These are phyloP conservation scores for Rhorus exstirpatorius DNA, from an alignment of 2,888 invertebrate genomes.

Conservation along the genomic window DNA sequence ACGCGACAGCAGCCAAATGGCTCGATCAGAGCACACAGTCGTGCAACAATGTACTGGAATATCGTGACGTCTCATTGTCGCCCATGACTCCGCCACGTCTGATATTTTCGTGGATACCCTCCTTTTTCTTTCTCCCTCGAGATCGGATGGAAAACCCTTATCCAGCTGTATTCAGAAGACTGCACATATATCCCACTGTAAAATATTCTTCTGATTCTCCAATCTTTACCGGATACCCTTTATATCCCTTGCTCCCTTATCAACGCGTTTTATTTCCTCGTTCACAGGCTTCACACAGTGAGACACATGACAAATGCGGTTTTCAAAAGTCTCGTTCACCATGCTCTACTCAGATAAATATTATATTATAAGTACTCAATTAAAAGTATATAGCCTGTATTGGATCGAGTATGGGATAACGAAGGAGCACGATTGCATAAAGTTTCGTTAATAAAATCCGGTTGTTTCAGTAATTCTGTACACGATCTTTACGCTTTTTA, in stretches of 20 bases:
- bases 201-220: conserved; percentile 7
- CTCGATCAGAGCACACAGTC: neutral
- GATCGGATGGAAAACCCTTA: conserved; percentile 46
- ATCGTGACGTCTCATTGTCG: conserved; percentile 40
- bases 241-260: conserved; percentile 4
- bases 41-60: conserved; percentile 6
- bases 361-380: no score
- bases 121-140: conserved; percentile 12
- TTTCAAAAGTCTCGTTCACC: neutral
- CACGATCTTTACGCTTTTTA: neutral
- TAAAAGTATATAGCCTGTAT: no score
- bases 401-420: no score
- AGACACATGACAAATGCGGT: no score
- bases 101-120: conserved; percentile 16
- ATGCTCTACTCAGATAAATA: no score
- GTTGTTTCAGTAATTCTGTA: neutral
- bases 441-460: neutral
- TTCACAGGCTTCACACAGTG: no score
- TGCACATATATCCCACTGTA: conserved; percentile 49
- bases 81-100: conserved; percentile 25
- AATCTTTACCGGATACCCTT: neutral
- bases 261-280: conserved; percentile 2
- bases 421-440: neutral
- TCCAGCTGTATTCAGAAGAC: conserved; percentile 47
- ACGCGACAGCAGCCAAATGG: conserved; percentile 31